A percentile compares a stretch with the other conserved stretches of the same genome.
Evolutionary conservation across 2,888 invertebrate species (phyloP).

Genomic region (Papilio elwesi): DNA sequence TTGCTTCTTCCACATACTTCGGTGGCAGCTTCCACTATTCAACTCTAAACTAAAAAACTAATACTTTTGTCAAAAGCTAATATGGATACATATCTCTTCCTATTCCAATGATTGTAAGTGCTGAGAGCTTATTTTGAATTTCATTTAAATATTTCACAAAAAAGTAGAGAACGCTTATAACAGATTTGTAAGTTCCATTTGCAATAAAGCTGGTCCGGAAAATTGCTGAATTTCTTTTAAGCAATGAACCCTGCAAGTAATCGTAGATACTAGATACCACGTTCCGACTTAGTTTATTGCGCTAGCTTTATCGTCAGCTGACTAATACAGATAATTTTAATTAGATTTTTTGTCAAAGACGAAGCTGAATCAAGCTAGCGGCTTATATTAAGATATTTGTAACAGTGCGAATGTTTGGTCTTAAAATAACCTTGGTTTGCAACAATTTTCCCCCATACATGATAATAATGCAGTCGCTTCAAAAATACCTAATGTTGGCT

Average conservation of each 20-base stretch:
- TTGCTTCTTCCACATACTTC: too few species aligned
- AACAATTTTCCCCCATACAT: not conserved
- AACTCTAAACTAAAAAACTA: too few species aligned
- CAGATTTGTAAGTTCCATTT: constrained; percentile 11
- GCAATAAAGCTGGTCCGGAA: constrained; percentile 3
- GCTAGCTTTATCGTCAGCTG: not conserved
- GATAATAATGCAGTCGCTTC: not conserved
- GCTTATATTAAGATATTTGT: too few species aligned
- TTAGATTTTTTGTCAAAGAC: not conserved
- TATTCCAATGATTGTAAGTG: too few species aligned
- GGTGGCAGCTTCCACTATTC: too few species aligned
- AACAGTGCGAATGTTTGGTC: too few species aligned
- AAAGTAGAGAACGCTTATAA: not conserved
- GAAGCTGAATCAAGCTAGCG: not conserved
- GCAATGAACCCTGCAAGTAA: constrained; percentile 12
- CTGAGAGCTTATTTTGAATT: too few species aligned
- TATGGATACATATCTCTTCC: too few species aligned
- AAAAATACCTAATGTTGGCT: not conserved
- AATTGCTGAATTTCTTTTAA: constrained; percentile 15
- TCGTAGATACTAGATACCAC: not conserved
- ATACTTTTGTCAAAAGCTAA: too few species aligned
- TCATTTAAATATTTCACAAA: not conserved
- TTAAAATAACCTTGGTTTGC: too few species aligned
- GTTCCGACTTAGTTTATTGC: not conserved
- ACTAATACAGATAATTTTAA: not conserved